These are phyloP conservation scores for Diacarnus erythraeanus DNA, from an alignment of 37 sponge, comb jelly and placozoan genomes.

Conservation along the genomic window DNA sequence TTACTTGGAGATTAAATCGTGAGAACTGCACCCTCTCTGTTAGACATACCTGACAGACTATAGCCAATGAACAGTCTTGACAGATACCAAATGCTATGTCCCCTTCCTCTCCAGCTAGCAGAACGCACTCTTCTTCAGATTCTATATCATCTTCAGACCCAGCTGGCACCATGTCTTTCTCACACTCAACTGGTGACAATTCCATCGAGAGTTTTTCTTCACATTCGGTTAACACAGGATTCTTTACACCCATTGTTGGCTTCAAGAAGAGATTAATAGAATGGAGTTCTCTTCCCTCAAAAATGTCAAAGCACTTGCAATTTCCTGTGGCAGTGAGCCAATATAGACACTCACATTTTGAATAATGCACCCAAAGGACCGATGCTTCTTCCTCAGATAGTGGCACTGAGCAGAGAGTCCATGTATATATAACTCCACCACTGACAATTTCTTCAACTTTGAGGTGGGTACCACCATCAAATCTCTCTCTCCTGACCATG, in stretches of 20 bases:
- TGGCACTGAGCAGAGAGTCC: neutral
- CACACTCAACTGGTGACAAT: too few relatives aligned
- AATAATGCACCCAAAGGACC: neutral
- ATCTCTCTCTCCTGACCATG: neutral
- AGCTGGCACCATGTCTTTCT: too few relatives aligned
- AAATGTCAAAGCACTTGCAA: neutral
- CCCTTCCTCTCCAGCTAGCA: neutral
- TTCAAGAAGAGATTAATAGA: too few relatives aligned
- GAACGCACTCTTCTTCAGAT: neutral
- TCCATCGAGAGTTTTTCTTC: too few relatives aligned
- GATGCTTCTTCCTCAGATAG: neutral
- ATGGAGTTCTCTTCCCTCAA: neutral
- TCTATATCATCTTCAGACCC: slow-evolving; percentile 8
- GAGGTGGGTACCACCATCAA: neutral
- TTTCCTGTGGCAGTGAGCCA: neutral
- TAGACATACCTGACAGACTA: neutral
- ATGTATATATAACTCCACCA: neutral
- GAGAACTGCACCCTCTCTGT: neutral
- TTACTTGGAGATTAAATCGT: neutral
- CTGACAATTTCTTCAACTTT: neutral
- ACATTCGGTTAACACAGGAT: too few relatives aligned
- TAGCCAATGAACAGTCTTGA: slow-evolving; percentile 4
- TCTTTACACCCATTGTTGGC: too few relatives aligned
- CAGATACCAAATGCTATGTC: neutral
- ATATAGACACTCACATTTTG: neutral